Evolutionary conservation across 2,888 invertebrate genomes (phyloP), one percentile per base, ranked within the genome.

Genomic region (Cabera pusaria): DNA sequence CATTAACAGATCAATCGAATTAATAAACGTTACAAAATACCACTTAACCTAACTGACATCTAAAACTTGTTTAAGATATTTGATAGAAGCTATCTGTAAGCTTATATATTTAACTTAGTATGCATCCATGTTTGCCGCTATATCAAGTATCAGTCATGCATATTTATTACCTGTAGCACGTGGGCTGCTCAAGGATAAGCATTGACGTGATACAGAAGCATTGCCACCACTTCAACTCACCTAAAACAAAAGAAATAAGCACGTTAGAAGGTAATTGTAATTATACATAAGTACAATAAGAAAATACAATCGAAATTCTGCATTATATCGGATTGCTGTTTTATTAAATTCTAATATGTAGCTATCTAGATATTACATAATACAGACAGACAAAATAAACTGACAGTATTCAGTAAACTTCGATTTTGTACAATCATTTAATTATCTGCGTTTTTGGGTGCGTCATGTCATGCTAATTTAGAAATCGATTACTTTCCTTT

Each of bases 191-290:
- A 64, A 64, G 61, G 63, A 57, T 64, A 33, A 52, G 39, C 49
- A 47, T 51, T 54, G 49, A 50, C 38, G 41, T 47, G 45, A 49
- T 44, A 44, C 33, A 33, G 29, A 41, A 35, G 51, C 50, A 49
- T 56, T 58, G 47, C 32, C 46, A 51, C 40, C 49, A 71, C 82
- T 80, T 81, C 40, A 49, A 71, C 82, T 80, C 81, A 84, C 84
- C 82, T 82, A 66, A 62, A 82, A 83, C 77, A 81, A 83, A 76
- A 57, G 49, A 70, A 55, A 71, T 43, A 37, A 24, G 6, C 21
- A 20, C 18, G 19, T 32, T 23, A 39, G 25, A n/a, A n/a, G n/a
- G n/a, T n/a, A n/a, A n/a, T n/a, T n/a, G n/a, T n/a, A n/a, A n/a
- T n/a, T n/a, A n/a, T n/a, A n/a, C 22, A 44, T 16, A 41, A 25